phyloP scores from a whole-genome alignment of 1,140 invertebrate species.

The Globodera ellingtonae region DNA sequence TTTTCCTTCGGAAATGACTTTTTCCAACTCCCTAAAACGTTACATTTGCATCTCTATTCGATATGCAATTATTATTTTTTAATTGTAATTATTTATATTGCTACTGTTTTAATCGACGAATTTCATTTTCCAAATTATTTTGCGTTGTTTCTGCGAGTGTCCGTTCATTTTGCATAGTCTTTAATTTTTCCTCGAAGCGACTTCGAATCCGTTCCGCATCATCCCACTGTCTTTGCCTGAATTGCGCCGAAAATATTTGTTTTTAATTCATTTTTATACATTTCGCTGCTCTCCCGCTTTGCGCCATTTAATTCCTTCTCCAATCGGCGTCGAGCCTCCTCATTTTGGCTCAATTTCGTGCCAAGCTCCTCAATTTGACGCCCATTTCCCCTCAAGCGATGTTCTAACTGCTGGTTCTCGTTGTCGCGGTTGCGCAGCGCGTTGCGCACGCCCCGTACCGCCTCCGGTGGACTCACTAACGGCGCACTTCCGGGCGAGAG shows the following conservation, averaged over 20 bases:
- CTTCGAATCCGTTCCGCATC: constrained; percentile 56
- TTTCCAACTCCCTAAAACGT: constrained; percentile 57
- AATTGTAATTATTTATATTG: constrained; percentile 9
- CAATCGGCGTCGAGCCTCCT: constrained; percentile 54
- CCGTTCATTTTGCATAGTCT: constrained; percentile 51
- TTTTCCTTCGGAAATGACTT: constrained; percentile 54
- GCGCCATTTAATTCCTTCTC: constrained; percentile 62
- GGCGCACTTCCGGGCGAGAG: constrained; percentile 56
- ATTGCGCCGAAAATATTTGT: constrained; percentile 21
- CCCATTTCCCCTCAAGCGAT: constrained; percentile 57
- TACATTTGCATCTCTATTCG: not conserved
- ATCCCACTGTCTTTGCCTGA: constrained; percentile 55
- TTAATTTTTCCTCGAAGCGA: constrained; percentile 61
- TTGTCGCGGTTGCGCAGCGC: constrained; percentile 63
- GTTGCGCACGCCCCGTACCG: constrained; percentile 57
- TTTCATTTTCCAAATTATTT: constrained; percentile 60
- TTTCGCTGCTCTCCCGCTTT: constrained; percentile 53
- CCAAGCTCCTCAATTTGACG: constrained; percentile 54
- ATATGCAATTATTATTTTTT: no score
- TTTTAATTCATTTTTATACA: constrained; percentile 40
- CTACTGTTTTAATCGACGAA: constrained; percentile 57
- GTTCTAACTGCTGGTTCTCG: constrained; percentile 63
- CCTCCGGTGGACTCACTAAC: constrained; percentile 56
- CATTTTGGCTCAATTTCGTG: constrained; percentile 57
- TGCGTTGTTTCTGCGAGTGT: constrained; percentile 57